Conservation (phyloP, 2,797 vertebrate species). For the Anniella stebbinsi region DNA sequence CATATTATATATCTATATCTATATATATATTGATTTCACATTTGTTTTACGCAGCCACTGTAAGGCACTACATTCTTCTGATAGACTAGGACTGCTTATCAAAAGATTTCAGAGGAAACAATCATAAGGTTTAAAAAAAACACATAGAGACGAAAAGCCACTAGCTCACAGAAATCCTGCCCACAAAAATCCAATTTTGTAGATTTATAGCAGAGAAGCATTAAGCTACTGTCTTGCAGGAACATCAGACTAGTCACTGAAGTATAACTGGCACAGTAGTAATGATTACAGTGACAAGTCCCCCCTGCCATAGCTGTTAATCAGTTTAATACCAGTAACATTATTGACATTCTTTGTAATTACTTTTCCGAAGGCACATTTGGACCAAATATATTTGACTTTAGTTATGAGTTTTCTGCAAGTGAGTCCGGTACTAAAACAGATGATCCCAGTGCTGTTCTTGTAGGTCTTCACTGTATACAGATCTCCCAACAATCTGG, state of each 20-base stretch:
- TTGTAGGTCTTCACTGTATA: slow-evolving; percentile 25
- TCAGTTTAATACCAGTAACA: slow-evolving; percentile 83
- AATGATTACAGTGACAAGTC: slow-evolving; percentile 80
- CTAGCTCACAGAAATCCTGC: slow-evolving; percentile 81
- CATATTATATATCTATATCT: slow-evolving; percentile 69
- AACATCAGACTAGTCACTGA: slow-evolving; percentile 77
- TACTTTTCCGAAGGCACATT: slow-evolving; percentile 80
- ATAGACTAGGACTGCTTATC: slow-evolving; percentile 86
- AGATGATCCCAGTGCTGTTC: slow-evolving; percentile 52
- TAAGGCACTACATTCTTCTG: slow-evolving; percentile 84
- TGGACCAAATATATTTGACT: slow-evolving; percentile 80
- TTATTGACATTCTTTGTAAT: slow-evolving; percentile 85
- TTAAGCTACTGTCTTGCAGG: slow-evolving; percentile 80
- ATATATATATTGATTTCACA: slow-evolving; percentile 86
- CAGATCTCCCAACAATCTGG: slow-evolving; percentile 14
- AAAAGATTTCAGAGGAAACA: slow-evolving; percentile 86
- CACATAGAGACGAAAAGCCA: slow-evolving; percentile 71
- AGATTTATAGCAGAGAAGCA: slow-evolving; percentile 84
- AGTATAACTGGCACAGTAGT: slow-evolving; percentile 78
- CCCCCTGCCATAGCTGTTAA: slow-evolving; percentile 81
- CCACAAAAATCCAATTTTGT: slow-evolving; percentile 85
- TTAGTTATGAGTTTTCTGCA: slow-evolving; percentile 77
- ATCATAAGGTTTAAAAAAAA: slow-evolving; percentile 83
- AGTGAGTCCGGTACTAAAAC: slow-evolving; percentile 60
- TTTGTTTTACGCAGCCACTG: slow-evolving; percentile 83